These are phyloP conservation scores for Cnemophilus loriae DNA, from an alignment of 2,113 vertebrate species.

Conservation along the genomic window DNA sequence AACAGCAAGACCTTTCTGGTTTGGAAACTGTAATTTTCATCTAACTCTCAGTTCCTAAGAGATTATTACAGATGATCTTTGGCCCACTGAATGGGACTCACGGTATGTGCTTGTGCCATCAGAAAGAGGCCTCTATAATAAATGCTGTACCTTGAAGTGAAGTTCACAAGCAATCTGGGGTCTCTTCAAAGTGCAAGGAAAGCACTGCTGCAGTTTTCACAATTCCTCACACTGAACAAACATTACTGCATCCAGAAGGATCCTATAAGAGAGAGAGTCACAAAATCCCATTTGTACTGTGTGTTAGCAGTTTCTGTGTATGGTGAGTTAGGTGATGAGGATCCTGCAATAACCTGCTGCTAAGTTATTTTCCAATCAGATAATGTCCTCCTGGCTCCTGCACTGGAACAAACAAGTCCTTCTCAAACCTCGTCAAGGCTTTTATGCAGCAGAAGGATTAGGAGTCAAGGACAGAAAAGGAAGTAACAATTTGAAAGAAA, in stretches of 20 bases:
- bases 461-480: neutral
- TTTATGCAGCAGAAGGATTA: neutral
- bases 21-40: slow-evolving; percentile 24
- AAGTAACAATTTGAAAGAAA: neutral
- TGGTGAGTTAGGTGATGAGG: neutral
- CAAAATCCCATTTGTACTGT: neutral
- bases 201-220: neutral
- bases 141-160: neutral
- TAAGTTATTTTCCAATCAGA: neutral
- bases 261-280: neutral
- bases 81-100: neutral
- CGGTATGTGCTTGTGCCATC: neutral
- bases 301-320: neutral
- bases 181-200: neutral
- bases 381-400: neutral
- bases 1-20: slow-evolving; percentile 22
- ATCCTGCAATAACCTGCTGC: neutral
- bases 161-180: neutral
- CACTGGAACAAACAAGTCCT: neutral
- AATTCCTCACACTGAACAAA: neutral
- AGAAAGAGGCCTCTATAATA: neutral
- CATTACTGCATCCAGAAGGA: neutral
- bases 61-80: neutral
- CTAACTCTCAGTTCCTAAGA: neutral
- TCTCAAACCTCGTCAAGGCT: neutral